Evolutionary conservation across 2,888 invertebrate species (phyloP), one percentile per base, ranked within the genome.

Genomic region (Thera britannica): DNA sequence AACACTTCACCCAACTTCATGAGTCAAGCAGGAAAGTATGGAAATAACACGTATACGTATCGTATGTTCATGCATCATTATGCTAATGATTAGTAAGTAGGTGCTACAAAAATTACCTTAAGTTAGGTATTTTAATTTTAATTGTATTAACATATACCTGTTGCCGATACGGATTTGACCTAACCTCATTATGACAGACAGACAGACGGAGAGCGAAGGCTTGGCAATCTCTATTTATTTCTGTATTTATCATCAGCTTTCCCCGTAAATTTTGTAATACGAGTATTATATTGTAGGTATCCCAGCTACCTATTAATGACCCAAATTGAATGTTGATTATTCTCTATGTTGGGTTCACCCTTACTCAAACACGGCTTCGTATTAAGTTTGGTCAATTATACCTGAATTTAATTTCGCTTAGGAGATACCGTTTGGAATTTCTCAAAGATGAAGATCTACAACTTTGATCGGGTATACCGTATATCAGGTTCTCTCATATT

Each of bases 361-460:
- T 59, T 44, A 44, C 55, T 62, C 57, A 46, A 61, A 64, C 60
- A 65, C 46, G 65, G 61, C 46, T 65, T 65, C 58, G 9, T 58
- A 51, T 51, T 49, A 62, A 61, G 60, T 65, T 65, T 44, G 62
- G 62, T 69, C 58, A 59, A 65, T 65, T 69, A 62, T 59, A 66
- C 44, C 65, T 48, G 52, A 69, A 60, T 65, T 62, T 66, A 66
- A 66, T 69, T 66, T 69, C 59, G 46, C 65, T 62, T 62, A 55
- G 23, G 23, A 23, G 23, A 1, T 23, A 23, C 54, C 36, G 48
- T 65, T 68, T 23, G 34, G 61, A 48, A 58, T 62, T 65, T 68
- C 68, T 61, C 65, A n/a, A 52, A 58, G 48, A 68, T 57, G 51
- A 8, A 55, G 36, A 51, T 57, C 62, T 62, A 41, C 12, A 55